A percentile compares a stretch with the other conserved stretches of the same genome.
phyloP scores from a whole-genome alignment of 2,797 vertebrate species.

The Rhinogobio ventralis region DNA sequence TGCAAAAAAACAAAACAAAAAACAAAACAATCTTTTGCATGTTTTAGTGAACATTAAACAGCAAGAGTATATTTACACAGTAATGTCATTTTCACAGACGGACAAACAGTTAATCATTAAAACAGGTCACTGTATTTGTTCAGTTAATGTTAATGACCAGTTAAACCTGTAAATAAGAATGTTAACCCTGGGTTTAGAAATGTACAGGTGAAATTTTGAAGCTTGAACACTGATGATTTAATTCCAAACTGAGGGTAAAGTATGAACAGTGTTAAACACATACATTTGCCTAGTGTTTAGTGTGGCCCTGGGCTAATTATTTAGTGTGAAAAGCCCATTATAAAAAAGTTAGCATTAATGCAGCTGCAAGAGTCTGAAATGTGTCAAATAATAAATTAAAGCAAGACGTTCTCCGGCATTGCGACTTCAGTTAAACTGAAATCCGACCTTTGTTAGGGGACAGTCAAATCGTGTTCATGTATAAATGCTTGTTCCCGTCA shows the following conservation, averaged over 20 bases:
- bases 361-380: not conserved
- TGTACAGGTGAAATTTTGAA: not conserved
- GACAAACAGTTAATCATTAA: not conserved
- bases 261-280: not conserved
- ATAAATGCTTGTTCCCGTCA: conserved; percentile 28
- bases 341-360: not conserved
- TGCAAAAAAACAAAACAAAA: too few species aligned
- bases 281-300: not conserved
- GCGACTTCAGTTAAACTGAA: conserved; percentile 20
- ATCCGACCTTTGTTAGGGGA: conserved; percentile 42
- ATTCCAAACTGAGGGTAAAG: not conserved
- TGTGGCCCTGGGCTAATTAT: not conserved
- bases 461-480: conserved; percentile 10
- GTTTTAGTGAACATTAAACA: not conserved
- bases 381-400: not conserved
- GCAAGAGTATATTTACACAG: not conserved
- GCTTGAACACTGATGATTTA: not conserved
- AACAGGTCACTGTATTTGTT: not conserved
- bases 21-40: not conserved
- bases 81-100: not conserved
- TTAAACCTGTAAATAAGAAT: not conserved
- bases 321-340: not conserved
- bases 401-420: not conserved
- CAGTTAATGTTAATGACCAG: not conserved
- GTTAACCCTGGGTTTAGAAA: not conserved